Conservation (phyloP, 2,797 vertebrate species). For the Tenualosa thibaudeaui region DNA sequence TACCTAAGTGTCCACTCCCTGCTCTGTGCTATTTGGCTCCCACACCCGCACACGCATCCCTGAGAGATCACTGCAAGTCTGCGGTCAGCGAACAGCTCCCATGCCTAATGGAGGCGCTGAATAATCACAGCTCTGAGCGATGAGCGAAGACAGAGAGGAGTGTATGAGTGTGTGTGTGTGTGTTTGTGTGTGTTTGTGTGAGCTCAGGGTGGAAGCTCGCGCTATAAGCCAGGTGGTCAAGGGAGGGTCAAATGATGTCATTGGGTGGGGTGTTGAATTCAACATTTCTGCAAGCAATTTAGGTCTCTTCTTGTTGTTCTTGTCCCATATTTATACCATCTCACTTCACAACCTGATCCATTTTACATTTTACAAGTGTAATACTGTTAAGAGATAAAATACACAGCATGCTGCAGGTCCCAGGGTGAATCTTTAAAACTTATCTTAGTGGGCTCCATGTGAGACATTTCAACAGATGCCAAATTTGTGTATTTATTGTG, state of each 20-base stretch:
- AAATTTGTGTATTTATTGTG: not conserved
- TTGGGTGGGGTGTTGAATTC: constrained; percentile 50
- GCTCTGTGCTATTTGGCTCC: constrained; percentile 13
- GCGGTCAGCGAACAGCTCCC: not conserved
- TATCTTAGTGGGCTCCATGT: not conserved
- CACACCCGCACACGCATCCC: not conserved
- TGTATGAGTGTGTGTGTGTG: not conserved
- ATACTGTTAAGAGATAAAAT: not conserved
- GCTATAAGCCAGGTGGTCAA: constrained; percentile 57
- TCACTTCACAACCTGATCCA: not conserved
- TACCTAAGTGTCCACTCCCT: constrained; percentile 17
- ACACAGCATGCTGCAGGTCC: constrained; percentile 29
- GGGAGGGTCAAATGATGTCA: constrained; percentile 63
- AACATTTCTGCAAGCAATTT: constrained; percentile 56
- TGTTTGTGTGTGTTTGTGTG: not conserved
- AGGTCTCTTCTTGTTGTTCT: constrained; percentile 36
- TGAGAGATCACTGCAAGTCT: not conserved
- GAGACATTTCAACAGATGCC: not conserved
- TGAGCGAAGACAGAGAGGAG: not conserved
- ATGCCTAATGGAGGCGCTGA: not conserved
- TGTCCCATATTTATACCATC: not conserved
- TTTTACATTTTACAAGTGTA: not conserved
- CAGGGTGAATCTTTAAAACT: constrained; percentile 2
- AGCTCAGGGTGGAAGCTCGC: constrained; percentile 38
- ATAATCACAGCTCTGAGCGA: not conserved